Percentiles rank a stretch among this genome's conserved stretches.
Evolutionary conservation across 2,113 vertebrate species (phyloP).

Genomic region (Microtus oregoni): DNA sequence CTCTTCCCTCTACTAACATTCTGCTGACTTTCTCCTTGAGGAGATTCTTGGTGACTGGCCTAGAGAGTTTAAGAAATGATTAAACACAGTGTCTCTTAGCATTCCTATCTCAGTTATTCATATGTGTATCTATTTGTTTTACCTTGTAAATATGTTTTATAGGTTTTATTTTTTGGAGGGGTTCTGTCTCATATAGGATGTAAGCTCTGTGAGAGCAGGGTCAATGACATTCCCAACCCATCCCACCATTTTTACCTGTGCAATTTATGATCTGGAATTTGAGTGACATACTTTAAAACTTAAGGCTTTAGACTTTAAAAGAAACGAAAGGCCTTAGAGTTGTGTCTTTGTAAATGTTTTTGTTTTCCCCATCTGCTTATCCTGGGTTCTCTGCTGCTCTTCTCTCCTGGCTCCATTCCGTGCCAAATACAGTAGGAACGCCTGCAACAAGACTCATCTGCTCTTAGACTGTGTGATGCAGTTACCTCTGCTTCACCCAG

Average conservation of each 20-base stretch:
- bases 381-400: neutral
- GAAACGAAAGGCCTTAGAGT: constrained; percentile 58
- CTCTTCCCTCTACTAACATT: constrained; percentile 23
- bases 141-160: constrained; percentile 70
- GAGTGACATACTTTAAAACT: constrained; percentile 57
- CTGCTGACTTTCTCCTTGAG: constrained; percentile 50
- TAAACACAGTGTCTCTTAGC: constrained; percentile 50
- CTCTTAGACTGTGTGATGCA: neutral
- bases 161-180: neutral
- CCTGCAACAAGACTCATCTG: neutral
- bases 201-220: constrained; percentile 70
- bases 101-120: constrained; percentile 57
- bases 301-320: constrained; percentile 58
- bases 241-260: constrained; percentile 10
- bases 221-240: neutral
- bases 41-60: constrained; percentile 35
- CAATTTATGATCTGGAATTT: constrained; percentile 50
- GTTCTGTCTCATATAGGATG: constrained; percentile 48
- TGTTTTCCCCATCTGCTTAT: neutral
- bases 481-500: neutral
- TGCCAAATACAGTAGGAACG: neutral
- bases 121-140: constrained; percentile 71
- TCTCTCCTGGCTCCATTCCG: constrained; percentile 1
- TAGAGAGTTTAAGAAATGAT: constrained; percentile 40
- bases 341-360: constrained; percentile 41